These are phyloP conservation scores for Melanotaenia maccullochi DNA, from an alignment of 2,797 vertebrate genomes.

Conservation along the genomic window DNA sequence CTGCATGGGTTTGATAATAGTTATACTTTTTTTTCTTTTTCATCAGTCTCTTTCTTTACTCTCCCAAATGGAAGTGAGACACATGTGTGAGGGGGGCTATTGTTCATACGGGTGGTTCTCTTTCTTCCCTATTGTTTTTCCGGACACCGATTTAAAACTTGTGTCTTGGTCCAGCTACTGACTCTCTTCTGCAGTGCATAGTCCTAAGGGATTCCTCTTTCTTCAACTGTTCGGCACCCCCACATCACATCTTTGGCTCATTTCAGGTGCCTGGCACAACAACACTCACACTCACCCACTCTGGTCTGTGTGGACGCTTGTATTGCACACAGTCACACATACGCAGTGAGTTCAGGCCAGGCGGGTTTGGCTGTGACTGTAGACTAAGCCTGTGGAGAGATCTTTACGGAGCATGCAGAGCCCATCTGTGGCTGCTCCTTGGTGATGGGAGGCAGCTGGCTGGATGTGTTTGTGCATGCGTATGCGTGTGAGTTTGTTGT, in stretches of 20 bases:
- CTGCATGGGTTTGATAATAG: conserved; percentile 73
- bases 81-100: conserved; percentile 59
- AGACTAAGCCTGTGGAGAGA: conserved; percentile 81
- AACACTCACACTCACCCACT: conserved; percentile 44
- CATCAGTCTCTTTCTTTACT: conserved; percentile 40
- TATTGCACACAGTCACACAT: conserved; percentile 59
- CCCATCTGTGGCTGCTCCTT: conserved; percentile 83
- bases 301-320: conserved; percentile 59
- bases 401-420: conserved; percentile 84
- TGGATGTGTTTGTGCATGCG: conserved; percentile 57
- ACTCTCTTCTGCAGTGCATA: conserved; percentile 52
- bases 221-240: conserved; percentile 32
- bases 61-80: conserved; percentile 57
- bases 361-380: conserved; percentile 74
- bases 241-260: conserved; percentile 51
- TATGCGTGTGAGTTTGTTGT: conserved; percentile 44
- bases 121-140: conserved; percentile 56
- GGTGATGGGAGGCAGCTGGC: conserved; percentile 83
- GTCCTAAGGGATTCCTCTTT: conserved; percentile 57
- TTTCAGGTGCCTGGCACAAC: conserved; percentile 38
- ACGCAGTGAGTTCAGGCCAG: conserved; percentile 69
- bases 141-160: conserved; percentile 69
- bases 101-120: conserved; percentile 65
- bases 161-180: conserved; percentile 64
- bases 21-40: conserved; percentile 45